Percentiles rank a stretch among this genome's conserved stretches.
Conservation (phyloP, 2,113 vertebrate genomes). For the Pristiophorus japonicus region DNA sequence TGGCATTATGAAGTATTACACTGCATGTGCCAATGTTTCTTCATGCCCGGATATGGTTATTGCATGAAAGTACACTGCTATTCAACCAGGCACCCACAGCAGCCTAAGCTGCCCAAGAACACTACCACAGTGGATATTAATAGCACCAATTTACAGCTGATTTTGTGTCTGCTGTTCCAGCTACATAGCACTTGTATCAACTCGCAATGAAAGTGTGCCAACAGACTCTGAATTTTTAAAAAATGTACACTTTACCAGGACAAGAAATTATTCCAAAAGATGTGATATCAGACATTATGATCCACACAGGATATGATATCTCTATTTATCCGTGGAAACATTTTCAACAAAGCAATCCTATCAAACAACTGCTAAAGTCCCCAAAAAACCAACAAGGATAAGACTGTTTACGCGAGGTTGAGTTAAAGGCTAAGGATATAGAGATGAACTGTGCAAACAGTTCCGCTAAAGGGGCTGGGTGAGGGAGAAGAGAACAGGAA, state of each 20-base stretch:
- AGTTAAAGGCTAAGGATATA: background rate
- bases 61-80: constrained; percentile 68
- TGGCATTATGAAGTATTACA: constrained; percentile 96
- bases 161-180: constrained; percentile 55
- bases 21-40: constrained; percentile 63
- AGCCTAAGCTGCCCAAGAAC: constrained; percentile 64
- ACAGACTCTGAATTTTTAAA: background rate
- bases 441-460: background rate
- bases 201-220: background rate
- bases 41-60: constrained; percentile 96
- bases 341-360: background rate
- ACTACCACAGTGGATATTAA: constrained; percentile 66
- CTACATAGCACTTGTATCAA: constrained; percentile 54
- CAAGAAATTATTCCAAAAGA: background rate
- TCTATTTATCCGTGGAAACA: background rate
- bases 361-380: background rate
- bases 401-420: no score
- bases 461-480: background rate
- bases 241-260: background rate
- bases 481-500: background rate
- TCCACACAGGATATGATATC: background rate
- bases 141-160: constrained; percentile 62
- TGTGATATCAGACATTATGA: background rate
- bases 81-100: constrained; percentile 66
- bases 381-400: background rate